These are phyloP conservation scores for Hylaeus volcanicus DNA, from an alignment of 1,140 invertebrate species.

Conservation along the genomic window DNA sequence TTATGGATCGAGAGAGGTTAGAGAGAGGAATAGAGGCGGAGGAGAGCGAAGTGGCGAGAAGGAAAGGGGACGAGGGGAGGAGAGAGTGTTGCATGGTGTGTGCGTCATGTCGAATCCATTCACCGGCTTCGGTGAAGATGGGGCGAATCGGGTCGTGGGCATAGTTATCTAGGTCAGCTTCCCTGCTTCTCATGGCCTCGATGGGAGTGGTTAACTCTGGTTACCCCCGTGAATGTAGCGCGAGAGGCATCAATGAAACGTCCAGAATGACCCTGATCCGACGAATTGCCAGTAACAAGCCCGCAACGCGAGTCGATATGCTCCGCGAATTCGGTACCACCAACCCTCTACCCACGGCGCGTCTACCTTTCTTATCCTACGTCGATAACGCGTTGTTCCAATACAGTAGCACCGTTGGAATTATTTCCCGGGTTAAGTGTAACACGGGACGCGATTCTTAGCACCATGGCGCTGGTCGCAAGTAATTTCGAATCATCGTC, in stretches of 20 bases:
- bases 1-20: constrained; percentile 46
- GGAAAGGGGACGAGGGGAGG: background rate
- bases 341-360: background rate
- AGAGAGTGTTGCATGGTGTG: constrained; percentile 57
- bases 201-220: constrained; percentile 60
- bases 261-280: constrained; percentile 52
- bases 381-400: background rate
- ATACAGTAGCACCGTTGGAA: too few species aligned
- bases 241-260: constrained; percentile 61
- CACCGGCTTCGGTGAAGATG: constrained; percentile 70
- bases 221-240: constrained; percentile 59
- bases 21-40: constrained; percentile 4
- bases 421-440: too few species aligned
- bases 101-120: constrained; percentile 73
- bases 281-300: constrained; percentile 36
- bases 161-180: constrained; percentile 71
- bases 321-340: constrained; percentile 4
- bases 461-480: too few species aligned
- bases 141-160: constrained; percentile 59
- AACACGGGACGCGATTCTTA: too few species aligned
- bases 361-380: background rate
- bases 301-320: constrained; percentile 8
- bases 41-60: constrained; percentile 7
- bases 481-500: too few species aligned
- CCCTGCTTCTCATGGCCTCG: constrained; percentile 59